A percentile compares a stretch with the other conserved stretches of the same genome.
phyloP scores from a whole-genome alignment of 37 sponge, comb jelly and placozoan genomes.

The Cliona cf. orientalis region DNA sequence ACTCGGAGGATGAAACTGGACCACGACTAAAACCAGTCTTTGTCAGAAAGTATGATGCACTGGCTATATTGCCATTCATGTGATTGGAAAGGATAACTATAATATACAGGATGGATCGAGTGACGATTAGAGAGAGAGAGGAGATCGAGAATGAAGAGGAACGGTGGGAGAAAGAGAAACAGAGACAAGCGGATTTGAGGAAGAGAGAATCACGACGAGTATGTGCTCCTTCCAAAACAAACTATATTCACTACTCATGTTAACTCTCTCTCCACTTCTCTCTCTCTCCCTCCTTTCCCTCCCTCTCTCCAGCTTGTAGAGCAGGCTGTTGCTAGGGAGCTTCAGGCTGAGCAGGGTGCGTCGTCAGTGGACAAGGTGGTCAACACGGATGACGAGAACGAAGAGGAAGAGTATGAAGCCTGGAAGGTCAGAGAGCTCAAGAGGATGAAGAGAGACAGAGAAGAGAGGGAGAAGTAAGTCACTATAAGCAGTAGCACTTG shows the following conservation, averaged over 20 bases:
- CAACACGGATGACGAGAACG: conserved; percentile 97
- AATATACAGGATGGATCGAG: conserved; percentile 71
- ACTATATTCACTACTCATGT: background rate
- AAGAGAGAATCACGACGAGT: conserved; percentile 67
- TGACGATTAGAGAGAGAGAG: conserved; percentile 69
- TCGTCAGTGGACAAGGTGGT: conserved; percentile 52
- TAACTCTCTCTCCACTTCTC: background rate
- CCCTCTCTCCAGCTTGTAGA: conserved; percentile 32
- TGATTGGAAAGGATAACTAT: background rate
- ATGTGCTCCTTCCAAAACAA: background rate
- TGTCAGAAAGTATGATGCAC: conserved; percentile 77
- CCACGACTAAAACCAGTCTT: conserved; percentile 97
- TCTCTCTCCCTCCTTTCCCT: background rate
- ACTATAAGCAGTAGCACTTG: background rate
- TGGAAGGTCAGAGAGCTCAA: conserved; percentile 97
- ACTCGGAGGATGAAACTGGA: conserved; percentile 94
- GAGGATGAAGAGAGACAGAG: conserved; percentile 96
- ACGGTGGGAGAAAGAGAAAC: conserved; percentile 44
- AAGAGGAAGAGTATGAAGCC: conserved; percentile 93
- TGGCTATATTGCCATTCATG: background rate
- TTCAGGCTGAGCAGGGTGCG: conserved; percentile 34
- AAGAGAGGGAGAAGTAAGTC: conserved; percentile 88
- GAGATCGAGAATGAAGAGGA: conserved; percentile 54
- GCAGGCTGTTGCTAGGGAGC: conserved; percentile 37
- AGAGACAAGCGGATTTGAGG: conserved; percentile 48